Conservation (phyloP, 2,888 invertebrate species). For the Allygus modestus region DNA sequence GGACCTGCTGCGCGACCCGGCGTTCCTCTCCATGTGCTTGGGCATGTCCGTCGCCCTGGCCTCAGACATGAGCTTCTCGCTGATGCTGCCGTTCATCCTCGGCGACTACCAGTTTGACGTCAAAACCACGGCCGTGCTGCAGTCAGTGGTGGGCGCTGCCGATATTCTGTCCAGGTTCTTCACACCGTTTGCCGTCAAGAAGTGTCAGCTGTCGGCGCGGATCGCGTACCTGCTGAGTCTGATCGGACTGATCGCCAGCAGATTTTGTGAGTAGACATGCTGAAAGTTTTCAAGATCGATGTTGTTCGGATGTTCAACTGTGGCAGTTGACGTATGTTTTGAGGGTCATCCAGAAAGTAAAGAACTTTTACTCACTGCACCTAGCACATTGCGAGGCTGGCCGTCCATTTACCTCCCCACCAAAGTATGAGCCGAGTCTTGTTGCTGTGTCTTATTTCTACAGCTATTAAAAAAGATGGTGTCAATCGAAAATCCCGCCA, state of each 20-base stretch:
- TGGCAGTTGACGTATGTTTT: too few species aligned
- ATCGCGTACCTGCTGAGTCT: constrained; percentile 82
- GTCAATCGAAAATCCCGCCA: too few species aligned
- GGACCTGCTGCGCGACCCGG: constrained; percentile 81
- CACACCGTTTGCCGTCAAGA: constrained; percentile 83
- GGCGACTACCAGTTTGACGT: constrained; percentile 80
- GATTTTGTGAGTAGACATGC: constrained; percentile 81
- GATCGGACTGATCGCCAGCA: constrained; percentile 78
- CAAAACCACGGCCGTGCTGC: constrained; percentile 79
- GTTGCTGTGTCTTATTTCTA: too few species aligned
- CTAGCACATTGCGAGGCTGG: too few species aligned
- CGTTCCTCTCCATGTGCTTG: constrained; percentile 82
- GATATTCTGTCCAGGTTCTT: constrained; percentile 75
- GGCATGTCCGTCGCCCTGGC: constrained; percentile 83
- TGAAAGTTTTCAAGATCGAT: too few species aligned
- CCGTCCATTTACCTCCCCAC: too few species aligned
- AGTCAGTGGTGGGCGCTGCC: constrained; percentile 80
- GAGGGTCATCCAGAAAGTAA: too few species aligned
- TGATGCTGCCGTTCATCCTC: constrained; percentile 82
- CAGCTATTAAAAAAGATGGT: too few species aligned
- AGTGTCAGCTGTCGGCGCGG: constrained; percentile 79
- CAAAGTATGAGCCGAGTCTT: too few species aligned
- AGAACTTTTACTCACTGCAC: too few species aligned
- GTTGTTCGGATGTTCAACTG: too few species aligned
- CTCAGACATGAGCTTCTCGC: constrained; percentile 83